Conservation (phyloP, 2,888 invertebrate genomes). For the Ophraella communa region DNA sequence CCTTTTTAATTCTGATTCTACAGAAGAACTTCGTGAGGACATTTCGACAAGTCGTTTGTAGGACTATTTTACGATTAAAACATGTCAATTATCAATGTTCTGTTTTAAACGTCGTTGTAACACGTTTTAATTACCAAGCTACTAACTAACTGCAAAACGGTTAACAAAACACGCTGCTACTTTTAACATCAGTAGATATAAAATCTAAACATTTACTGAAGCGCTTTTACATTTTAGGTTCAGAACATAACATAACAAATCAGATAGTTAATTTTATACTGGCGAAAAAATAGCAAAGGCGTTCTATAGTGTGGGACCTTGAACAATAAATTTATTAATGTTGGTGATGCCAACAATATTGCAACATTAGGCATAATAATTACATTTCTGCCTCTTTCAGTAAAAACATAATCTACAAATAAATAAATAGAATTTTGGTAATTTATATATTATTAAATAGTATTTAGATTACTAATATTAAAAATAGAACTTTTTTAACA, state of each 20-base stretch:
- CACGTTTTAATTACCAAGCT: neutral
- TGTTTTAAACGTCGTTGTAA: neutral
- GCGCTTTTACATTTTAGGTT: neutral
- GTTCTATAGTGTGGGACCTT: neutral
- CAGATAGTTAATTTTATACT: conserved; percentile 10
- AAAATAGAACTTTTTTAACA: too few relatives aligned
- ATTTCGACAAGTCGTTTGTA: too few relatives aligned
- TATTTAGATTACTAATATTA: too few relatives aligned
- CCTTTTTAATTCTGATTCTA: conserved; percentile 20
- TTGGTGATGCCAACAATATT: neutral
- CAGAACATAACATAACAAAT: conserved; percentile 1
- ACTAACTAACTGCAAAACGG: neutral
- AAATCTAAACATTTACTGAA: neutral
- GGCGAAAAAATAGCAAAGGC: neutral
- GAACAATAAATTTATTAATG: neutral
- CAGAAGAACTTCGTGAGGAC: conserved; percentile 3
- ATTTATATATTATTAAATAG: too few relatives aligned
- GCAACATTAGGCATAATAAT: too few relatives aligned
- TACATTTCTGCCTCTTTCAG: neutral
- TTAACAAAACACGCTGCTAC: neutral
- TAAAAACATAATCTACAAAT: too few relatives aligned
- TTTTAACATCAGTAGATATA: neutral
- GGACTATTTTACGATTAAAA: neutral
- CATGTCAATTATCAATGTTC: neutral
- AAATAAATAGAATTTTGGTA: too few relatives aligned